These are phyloP conservation scores for Callopanchax toddi DNA, from an alignment of 2,113 vertebrate genomes.

Conservation along the genomic window DNA sequence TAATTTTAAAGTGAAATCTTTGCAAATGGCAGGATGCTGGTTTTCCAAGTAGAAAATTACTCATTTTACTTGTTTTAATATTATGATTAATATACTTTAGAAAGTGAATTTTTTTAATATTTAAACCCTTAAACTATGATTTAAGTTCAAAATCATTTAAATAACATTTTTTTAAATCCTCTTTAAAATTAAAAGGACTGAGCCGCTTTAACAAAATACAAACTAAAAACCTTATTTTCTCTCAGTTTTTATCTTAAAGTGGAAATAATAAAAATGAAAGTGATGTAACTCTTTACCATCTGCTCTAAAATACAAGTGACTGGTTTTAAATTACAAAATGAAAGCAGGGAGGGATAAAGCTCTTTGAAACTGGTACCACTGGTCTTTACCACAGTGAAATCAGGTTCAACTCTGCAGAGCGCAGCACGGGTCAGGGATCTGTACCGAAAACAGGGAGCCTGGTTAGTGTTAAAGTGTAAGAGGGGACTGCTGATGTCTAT, in stretches of 20 bases:
- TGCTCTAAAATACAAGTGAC: conserved; percentile 9
- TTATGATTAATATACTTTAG: no score
- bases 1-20: no score
- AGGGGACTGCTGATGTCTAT: conserved; percentile 73
- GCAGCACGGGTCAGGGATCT: conserved; percentile 71
- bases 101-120: no score
- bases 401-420: conserved; percentile 68
- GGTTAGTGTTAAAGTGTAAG: conserved; percentile 74
- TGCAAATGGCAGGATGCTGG: no score
- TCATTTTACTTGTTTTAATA: no score
- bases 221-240: neutral
- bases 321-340: conserved; percentile 38
- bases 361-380: conserved; percentile 60
- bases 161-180: no score
- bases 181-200: no score
- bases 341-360: conserved; percentile 41
- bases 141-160: no score
- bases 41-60: no score
- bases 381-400: conserved; percentile 62
- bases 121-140: no score
- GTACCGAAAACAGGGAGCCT: conserved; percentile 71
- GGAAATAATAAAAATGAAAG: neutral
- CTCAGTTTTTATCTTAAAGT: neutral
- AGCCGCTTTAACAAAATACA: no score
- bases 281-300: neutral